Base-by-base conservation (phyloP, 1,140 invertebrate species). In the Diabrotica virgifera region DNA sequence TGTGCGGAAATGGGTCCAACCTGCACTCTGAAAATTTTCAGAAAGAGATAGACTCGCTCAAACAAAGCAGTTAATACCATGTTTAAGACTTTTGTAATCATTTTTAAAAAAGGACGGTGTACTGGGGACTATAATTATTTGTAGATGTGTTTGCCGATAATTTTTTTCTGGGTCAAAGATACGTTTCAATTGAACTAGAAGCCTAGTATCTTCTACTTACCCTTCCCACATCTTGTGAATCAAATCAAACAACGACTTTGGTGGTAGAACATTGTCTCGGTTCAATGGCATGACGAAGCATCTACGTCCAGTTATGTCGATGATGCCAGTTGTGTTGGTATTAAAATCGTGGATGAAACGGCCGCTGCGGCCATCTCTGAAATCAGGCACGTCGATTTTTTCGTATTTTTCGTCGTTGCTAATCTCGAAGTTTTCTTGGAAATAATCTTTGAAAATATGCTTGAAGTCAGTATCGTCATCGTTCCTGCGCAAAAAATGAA, bases 271-370 rank as follows among this genome's bases (percentile, higher is more conserved):
- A 59, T 86, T 82, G 46, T 85, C 83, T 50, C 90, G 85, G 80
- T 96, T 89, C 65, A 97, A 81, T 7, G 91, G 89, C 92, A 96
- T 94, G 4, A 95, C 86, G 79, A 95, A 97, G 80, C 95, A 97
- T 12, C 89, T 86, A 54, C 81, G 77, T 35, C 86, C 85, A 57
- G 89, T 88, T 9, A 86, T 81, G 80, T 96, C 94, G 66, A 96
- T 87, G 68, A 97, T 96, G 69, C 90, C 91, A 63, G 92, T 95
- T 70, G 89, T 87, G 76, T 92, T 92, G 68, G 85, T 84, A 68
- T 87, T 88, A 77, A 96, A 97, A 80, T 97, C 94, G 74, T 97
- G 94, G 73, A 96, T 89, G 74, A 95, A 94, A 52, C 90, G 83
- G 35, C 92, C 92, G 36, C 85, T 84, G 37, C 87, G 84, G 14